Base-by-base conservation (phyloP, 2,888 invertebrate species). In the Bellardia bayeri region DNA sequence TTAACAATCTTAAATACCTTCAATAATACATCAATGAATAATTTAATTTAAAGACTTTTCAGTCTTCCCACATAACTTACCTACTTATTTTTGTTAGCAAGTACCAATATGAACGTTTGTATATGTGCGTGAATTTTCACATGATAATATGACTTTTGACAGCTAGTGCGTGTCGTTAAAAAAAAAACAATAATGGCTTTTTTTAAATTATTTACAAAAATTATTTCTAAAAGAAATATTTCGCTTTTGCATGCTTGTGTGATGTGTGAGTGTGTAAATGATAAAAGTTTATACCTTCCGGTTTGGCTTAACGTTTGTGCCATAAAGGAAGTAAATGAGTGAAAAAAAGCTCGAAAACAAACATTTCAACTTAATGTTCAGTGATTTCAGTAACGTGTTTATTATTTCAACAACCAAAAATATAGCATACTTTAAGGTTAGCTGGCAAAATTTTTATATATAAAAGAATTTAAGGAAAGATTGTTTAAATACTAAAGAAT, bases 141-240 rank as follows among this genome's bases (percentile, higher is more conserved):
- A 85, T 80, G 89, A 88, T 82, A 75, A 88, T 85, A 81, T 81
- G 79, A 79, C 81, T 74, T 83, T 82, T 75, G 82, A 86, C 81
- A 90, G 86, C 88, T 89, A 90, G 90, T 90, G 90, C 90, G 91
- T 90, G 88, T 84, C 87, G 49, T 61, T 54, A 23, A 56, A 33
- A 56, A 72, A 64, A 45, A 14, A 16, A 42, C 3, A 33, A 33
- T 33, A 6, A 1, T 37, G 6, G 6, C 37, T 37, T 54, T 58
- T 75, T 82, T 69, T 42, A 61, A 82, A 54, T 69, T 76, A 76
- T 69, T 61, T 69, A 61, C 30, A 51, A 16, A 72, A 37, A 13
- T 51, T 33, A 42, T 54, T 63, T 63, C 14, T 42, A 9, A 75
- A 82, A 58, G 45, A 56, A 74, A 56, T 82, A 74, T 68, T 66